phyloP scores from a whole-genome alignment of 2,888 invertebrate species.

The Pseudoips prasinana region DNA sequence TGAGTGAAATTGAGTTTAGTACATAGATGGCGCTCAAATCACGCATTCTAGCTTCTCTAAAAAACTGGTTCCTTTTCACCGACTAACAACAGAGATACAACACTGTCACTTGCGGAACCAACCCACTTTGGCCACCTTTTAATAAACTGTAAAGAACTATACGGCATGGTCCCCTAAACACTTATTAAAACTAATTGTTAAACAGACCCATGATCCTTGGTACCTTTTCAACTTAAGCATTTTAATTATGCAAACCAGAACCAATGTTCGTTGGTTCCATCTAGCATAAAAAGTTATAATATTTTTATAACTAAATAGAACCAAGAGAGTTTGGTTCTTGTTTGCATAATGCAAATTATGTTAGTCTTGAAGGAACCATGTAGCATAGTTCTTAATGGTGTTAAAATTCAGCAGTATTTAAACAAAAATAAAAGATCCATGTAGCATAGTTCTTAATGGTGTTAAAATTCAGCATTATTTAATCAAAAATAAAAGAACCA shows the following conservation, averaged over 20 bases:
- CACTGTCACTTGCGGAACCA: slow-evolving; percentile 11
- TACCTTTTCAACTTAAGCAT: too few species aligned
- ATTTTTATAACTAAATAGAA: slow-evolving; percentile 10
- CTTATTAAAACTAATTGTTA: slow-evolving; percentile 10
- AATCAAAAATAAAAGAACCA: neutral
- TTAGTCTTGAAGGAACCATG: slow-evolving; percentile 7
- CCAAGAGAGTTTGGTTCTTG: slow-evolving; percentile 5
- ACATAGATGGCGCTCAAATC: slow-evolving; percentile 6
- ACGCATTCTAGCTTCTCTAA: slow-evolving; percentile 6
- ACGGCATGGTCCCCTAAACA: slow-evolving; percentile 8
- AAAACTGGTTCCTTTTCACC: slow-evolving; percentile 8
- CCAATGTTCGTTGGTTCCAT: slow-evolving; percentile 11
- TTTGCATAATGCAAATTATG: slow-evolving; percentile 8
- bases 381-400: slow-evolving; percentile 9
- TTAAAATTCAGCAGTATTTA: neutral
- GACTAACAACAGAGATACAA: slow-evolving; percentile 1
- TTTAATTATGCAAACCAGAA: slow-evolving; percentile 10
- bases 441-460: too few species aligned
- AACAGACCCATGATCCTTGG: slow-evolving; percentile 7
- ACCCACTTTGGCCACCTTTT: slow-evolving; percentile 10
- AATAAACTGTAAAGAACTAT: slow-evolving; percentile 10
- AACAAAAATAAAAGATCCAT: slow-evolving; percentile 8
- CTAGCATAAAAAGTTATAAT: too few species aligned
- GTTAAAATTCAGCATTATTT: too few species aligned
- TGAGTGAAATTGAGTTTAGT: slow-evolving; percentile 5